These are phyloP conservation scores for Cephalotes varians DNA, from an alignment of 2,888 invertebrate species.

Conservation along the genomic window DNA sequence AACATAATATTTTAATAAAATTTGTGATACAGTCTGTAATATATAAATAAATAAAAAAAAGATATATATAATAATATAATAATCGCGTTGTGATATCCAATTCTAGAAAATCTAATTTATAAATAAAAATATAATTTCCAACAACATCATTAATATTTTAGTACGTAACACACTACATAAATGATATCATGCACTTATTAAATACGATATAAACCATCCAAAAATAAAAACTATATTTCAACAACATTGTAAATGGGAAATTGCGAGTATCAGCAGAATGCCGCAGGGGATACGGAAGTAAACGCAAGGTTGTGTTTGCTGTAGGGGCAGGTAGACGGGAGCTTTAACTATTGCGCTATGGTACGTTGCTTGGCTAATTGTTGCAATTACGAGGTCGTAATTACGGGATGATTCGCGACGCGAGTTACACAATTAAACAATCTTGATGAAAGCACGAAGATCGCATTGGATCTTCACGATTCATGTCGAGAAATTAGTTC, in stretches of 20 bases:
- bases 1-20: not conserved
- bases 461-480: not conserved
- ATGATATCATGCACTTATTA: not conserved
- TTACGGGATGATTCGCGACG: slow-evolving; percentile 4
- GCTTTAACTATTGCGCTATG: slow-evolving; percentile 17
- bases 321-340: not conserved
- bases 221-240: not conserved
- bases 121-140: not conserved
- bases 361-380: slow-evolving; percentile 16
- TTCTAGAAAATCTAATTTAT: not conserved
- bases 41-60: not conserved
- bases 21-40: not conserved
- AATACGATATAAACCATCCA: not conserved
- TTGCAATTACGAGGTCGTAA: slow-evolving; percentile 9
- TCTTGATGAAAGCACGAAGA: not conserved
- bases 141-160: not conserved
- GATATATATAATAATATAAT: too few species aligned
- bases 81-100: too few species aligned
- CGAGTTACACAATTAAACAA: slow-evolving; percentile 36
- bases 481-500: not conserved
- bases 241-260: not conserved
- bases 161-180: not conserved
- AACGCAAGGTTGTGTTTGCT: slow-evolving; percentile 14
- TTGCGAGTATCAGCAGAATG: not conserved
- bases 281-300: not conserved